These are phyloP conservation scores for Peromyscus attwateri DNA, from an alignment of 2,797 vertebrate species.

Conservation along the genomic window DNA sequence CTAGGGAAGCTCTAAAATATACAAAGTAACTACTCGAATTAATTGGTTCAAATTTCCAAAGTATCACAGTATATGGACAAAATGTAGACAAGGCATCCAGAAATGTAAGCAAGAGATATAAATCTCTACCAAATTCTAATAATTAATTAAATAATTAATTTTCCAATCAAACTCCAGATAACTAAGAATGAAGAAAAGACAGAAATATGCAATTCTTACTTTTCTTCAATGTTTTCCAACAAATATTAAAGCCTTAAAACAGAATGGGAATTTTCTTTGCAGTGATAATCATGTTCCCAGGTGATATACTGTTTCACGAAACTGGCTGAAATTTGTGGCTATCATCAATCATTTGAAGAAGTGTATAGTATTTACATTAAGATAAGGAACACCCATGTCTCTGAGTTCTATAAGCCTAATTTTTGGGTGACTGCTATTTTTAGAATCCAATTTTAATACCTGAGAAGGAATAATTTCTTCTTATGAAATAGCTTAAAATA, in stretches of 20 bases:
- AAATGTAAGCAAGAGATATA: background rate
- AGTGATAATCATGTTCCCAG: background rate
- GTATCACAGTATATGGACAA: background rate
- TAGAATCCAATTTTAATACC: background rate
- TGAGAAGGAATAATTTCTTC: background rate
- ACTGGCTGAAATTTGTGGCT: background rate
- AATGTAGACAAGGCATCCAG: background rate
- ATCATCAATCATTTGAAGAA: background rate
- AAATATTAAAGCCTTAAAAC: background rate
- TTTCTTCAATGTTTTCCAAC: background rate
- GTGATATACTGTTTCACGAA: background rate
- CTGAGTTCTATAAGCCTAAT: background rate
- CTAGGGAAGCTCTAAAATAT: background rate
- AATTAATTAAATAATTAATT: background rate
- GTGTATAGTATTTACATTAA: background rate
- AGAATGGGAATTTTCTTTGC: background rate
- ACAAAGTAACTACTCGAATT: background rate
- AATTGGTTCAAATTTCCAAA: background rate
- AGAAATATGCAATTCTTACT: background rate
- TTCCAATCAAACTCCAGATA: background rate
- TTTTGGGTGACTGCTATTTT: background rate
- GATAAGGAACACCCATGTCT: background rate
- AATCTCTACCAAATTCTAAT: slow-evolving; percentile 2
- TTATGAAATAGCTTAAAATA: background rate
- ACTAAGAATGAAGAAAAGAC: background rate